Conservation (phyloP, 1,140 invertebrate species). For the Caenorhabditis latens region DNA sequence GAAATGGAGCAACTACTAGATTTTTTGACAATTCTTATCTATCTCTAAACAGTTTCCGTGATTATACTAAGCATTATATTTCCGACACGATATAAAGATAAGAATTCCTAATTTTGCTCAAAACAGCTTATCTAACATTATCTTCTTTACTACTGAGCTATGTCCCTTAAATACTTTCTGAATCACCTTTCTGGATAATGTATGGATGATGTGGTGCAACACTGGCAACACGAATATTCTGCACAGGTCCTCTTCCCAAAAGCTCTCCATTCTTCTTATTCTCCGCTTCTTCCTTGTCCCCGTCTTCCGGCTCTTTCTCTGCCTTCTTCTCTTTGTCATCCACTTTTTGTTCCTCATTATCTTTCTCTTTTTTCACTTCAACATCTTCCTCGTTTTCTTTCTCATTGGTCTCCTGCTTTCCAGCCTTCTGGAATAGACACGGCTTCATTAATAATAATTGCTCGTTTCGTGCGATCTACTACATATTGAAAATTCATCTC, state of each 20-base stretch:
- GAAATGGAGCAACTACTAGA: too few species aligned
- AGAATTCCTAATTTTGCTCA: too few species aligned
- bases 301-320: slow-evolving; percentile 55
- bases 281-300: slow-evolving; percentile 60
- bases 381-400: slow-evolving; percentile 55
- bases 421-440: slow-evolving; percentile 38
- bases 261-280: slow-evolving; percentile 66
- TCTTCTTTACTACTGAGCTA: too few species aligned
- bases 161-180: too few species aligned
- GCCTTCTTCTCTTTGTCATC: neutral
- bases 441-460: slow-evolving; percentile 52
- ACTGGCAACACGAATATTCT: slow-evolving; percentile 62
- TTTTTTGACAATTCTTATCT: too few species aligned
- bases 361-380: slow-evolving; percentile 54
- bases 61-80: too few species aligned
- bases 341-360: slow-evolving; percentile 37
- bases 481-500: neutral
- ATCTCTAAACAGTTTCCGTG: too few species aligned
- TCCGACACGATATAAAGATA: too few species aligned
- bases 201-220: slow-evolving; percentile 58
- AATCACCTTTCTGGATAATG: too few species aligned
- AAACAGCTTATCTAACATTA: too few species aligned
- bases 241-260: slow-evolving; percentile 74
- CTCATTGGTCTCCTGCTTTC: slow-evolving; percentile 46
- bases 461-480: neutral